Percentiles rank a stretch among this genome's conserved stretches.
Conservation (phyloP, 2,797 vertebrate genomes). For the Pogoniulus pusillus region DNA sequence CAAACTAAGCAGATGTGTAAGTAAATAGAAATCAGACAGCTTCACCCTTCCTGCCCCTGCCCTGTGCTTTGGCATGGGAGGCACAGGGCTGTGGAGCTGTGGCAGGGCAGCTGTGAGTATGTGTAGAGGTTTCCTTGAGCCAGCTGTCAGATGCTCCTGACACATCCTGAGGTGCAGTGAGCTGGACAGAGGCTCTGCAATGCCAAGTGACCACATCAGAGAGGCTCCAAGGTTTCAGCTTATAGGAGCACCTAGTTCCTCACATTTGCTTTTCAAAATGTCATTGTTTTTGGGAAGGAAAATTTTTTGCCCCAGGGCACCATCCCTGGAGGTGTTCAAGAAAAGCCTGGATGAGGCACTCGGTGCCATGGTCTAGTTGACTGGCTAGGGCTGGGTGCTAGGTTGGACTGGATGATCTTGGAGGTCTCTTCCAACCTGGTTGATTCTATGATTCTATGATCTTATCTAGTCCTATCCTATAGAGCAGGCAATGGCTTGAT, state of each 20-base stretch:
- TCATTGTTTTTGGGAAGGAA: background rate
- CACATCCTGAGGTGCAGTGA: background rate
- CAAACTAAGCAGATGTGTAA: background rate
- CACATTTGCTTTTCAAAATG: background rate
- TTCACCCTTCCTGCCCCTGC: background rate
- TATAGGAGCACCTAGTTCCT: background rate
- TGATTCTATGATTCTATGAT: too few species aligned
- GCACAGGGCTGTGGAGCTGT: background rate
- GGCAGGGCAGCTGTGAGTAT: background rate
- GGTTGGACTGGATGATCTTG: too few species aligned
- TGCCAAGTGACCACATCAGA: background rate
- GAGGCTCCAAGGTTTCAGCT: background rate
- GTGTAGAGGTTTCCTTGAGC: accelerated
- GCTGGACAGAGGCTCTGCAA: background rate
- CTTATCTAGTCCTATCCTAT: background rate
- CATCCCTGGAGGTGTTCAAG: too few species aligned
- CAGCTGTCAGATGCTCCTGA: accelerated
- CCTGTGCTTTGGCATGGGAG: accelerated
- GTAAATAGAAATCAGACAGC: background rate
- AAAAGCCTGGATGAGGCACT: too few species aligned
- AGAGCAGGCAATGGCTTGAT: background rate
- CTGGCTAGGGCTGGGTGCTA: too few species aligned
- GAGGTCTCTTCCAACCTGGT: too few species aligned
- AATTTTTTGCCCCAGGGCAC: background rate
- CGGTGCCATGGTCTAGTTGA: too few species aligned